These are phyloP conservation scores for Tenodera sinensis DNA, from an alignment of 2,888 invertebrate species.

Conservation along the genomic window DNA sequence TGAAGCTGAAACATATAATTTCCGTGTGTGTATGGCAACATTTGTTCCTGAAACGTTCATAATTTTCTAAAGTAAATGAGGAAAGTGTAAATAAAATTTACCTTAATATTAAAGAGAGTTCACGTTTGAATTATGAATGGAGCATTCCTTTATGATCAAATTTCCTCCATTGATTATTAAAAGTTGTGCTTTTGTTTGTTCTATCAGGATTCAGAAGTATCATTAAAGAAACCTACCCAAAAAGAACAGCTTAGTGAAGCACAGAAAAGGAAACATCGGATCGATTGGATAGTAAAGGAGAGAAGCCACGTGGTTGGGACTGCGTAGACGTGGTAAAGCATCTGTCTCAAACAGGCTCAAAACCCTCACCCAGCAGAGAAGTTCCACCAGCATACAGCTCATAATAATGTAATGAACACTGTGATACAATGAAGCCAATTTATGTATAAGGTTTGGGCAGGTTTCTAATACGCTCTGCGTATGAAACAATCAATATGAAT, in stretches of 20 bases:
- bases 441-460: not conserved
- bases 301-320: conserved; percentile 84
- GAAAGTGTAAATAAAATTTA: too few relatives aligned
- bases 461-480: not conserved
- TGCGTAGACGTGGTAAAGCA: conserved; percentile 98
- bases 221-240: conserved; percentile 61
- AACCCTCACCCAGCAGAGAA: conserved; percentile 37
- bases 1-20: too few relatives aligned
- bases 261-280: conserved; percentile 90
- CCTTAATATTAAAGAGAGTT: too few relatives aligned
- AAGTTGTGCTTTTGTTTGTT: conserved; percentile 9
- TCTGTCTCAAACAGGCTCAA: conserved; percentile 73
- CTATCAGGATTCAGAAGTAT: conserved; percentile 40
- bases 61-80: too few relatives aligned
- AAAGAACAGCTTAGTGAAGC: conserved; percentile 87
- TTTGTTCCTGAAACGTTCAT: too few relatives aligned
- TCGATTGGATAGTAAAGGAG: conserved; percentile 75
- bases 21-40: too few relatives aligned
- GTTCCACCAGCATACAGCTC: not conserved
- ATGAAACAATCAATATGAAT: not conserved
- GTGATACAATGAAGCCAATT: not conserved
- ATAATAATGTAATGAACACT: not conserved
- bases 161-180: not conserved
- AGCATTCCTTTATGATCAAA: not conserved
- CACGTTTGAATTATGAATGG: too few relatives aligned